Percentiles rank a stretch among this genome's conserved stretches.
These are phyloP conservation scores for Rhabditoides inermis DNA, from an alignment of 2,888 invertebrate genomes.

Conservation along the genomic window DNA sequence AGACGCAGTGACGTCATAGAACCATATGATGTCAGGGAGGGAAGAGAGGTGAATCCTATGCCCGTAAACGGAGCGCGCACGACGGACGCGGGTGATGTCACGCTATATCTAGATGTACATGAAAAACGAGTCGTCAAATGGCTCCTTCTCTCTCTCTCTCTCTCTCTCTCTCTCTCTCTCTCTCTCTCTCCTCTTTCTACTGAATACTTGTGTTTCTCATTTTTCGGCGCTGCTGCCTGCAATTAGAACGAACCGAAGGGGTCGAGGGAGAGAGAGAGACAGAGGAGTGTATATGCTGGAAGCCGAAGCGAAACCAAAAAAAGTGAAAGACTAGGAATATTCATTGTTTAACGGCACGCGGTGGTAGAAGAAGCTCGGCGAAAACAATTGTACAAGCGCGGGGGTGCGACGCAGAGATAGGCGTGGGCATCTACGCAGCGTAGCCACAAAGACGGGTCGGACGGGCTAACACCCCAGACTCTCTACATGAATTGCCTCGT, in stretches of 20 bases:
- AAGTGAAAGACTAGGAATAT: neutral
- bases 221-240: neutral
- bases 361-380: too few species aligned
- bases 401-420: too few species aligned
- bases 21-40: too few species aligned
- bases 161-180: neutral
- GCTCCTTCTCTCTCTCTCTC: slow-evolving; percentile 7
- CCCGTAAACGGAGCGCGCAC: neutral
- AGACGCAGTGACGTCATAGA: too few species aligned
- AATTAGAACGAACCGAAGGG: neutral
- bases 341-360: neutral
- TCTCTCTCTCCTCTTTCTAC: neutral
- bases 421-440: too few species aligned
- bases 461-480: too few species aligned
- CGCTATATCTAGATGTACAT: too few species aligned
- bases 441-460: too few species aligned
- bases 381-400: too few species aligned
- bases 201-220: neutral
- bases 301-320: neutral
- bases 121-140: slow-evolving; percentile 15
- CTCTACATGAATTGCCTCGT: too few species aligned
- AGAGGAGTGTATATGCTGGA: neutral
- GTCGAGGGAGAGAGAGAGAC: slow-evolving; percentile 1
- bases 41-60: neutral
- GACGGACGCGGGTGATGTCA: neutral